Conservation (phyloP, 2,113 vertebrate genomes). For the Coracopsis vasa region DNA sequence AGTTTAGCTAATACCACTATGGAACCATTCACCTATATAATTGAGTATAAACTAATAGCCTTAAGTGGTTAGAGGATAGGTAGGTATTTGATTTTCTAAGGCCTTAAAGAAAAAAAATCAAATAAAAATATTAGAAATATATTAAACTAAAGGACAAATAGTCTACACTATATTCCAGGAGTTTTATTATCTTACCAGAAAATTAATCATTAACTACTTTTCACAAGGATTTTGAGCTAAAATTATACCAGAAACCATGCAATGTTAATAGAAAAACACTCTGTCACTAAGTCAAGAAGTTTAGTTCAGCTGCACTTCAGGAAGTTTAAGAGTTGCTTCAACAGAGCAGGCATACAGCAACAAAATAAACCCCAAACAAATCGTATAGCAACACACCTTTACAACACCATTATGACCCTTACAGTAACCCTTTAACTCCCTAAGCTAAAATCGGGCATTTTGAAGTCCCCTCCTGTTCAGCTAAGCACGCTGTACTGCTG, state of each 20-base stretch:
- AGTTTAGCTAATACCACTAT: neutral
- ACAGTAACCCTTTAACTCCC: accelerated
- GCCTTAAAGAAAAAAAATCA: neutral
- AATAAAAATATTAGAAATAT: neutral
- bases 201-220: neutral
- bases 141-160: neutral
- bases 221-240: neutral
- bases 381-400: neutral
- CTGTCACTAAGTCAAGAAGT: neutral
- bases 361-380: neutral
- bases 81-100: neutral
- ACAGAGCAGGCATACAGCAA: neutral
- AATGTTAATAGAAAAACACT: neutral
- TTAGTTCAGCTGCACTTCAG: neutral
- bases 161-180: neutral
- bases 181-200: neutral
- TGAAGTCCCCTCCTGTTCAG: neutral
- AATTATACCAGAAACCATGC: neutral
- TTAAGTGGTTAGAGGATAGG: neutral
- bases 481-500: too few relatives aligned
- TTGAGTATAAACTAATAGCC: neutral
- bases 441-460: neutral
- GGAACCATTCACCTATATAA: neutral
- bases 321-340: neutral
- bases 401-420: neutral